A percentile compares a stretch with the other conserved stretches of the same genome.
Evolutionary conservation across 2,888 invertebrate species (phyloP).

Genomic region (Hofmannophila pseudospretella): DNA sequence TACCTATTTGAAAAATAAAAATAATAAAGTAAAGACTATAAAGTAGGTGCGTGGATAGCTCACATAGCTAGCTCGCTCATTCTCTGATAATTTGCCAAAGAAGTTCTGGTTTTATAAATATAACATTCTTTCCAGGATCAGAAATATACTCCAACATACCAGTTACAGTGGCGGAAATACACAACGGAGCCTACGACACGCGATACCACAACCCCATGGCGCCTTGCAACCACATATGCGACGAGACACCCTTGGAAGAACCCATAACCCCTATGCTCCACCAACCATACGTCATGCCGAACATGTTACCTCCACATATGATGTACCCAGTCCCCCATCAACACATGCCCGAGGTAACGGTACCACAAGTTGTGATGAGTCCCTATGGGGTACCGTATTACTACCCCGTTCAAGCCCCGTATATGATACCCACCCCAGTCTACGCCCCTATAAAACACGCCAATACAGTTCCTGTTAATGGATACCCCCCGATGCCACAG

Average conservation of each 20-base stretch:
- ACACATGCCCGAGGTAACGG: conserved; percentile 25
- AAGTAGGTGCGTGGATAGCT: no score
- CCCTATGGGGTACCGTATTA: conserved; percentile 65
- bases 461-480: conserved; percentile 64
- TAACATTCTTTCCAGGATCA: conserved; percentile 48
- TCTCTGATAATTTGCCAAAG: no score
- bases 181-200: conserved; percentile 29
- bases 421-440: conserved; percentile 65
- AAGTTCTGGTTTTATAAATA: no score
- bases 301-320: conserved; percentile 36
- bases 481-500: conserved; percentile 55
- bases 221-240: conserved; percentile 33
- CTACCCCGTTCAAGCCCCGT: conserved; percentile 65
- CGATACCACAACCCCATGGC: conserved; percentile 27
- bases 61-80: no score
- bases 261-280: conserved; percentile 33
- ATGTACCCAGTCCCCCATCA: conserved; percentile 40
- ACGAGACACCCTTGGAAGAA: conserved; percentile 36
- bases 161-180: conserved; percentile 29
- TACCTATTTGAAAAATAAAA: no score
- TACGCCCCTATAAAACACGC: conserved; percentile 69
- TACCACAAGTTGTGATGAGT: conserved; percentile 38
- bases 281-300: conserved; percentile 36
- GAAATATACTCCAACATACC: conserved; percentile 67
- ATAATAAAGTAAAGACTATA: no score